Evolutionary conservation across 1,140 invertebrate species (phyloP).

Genomic region (Drosophila saltans): DNA sequence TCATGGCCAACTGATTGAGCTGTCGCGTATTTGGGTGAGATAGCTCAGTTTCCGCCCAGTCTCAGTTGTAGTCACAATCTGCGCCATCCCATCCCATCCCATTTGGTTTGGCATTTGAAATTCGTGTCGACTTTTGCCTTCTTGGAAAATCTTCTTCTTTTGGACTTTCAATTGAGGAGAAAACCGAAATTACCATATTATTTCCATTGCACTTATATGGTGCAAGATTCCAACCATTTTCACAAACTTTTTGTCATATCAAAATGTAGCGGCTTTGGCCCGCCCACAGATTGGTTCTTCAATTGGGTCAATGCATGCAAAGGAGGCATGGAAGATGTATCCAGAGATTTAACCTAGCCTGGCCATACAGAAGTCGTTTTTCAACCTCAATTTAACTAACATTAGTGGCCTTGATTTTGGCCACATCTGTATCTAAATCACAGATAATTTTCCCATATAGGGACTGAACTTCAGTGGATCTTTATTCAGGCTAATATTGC

Average conservation of each 20-base stretch:
- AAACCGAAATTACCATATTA: slow-evolving; percentile 67
- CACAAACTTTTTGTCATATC: slow-evolving; percentile 70
- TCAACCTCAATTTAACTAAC: background rate
- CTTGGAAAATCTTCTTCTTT: slow-evolving; percentile 41
- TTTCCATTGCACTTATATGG: slow-evolving; percentile 57
- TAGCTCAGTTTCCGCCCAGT: slow-evolving; percentile 58
- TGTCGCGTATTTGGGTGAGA: slow-evolving; percentile 77
- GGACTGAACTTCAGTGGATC: no score
- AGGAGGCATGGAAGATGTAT: background rate
- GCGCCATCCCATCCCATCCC: background rate
- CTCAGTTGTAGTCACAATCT: background rate
- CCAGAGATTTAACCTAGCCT: no score
- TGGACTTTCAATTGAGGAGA: slow-evolving; percentile 33
- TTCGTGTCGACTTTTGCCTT: slow-evolving; percentile 52
- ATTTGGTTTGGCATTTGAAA: slow-evolving; percentile 41
- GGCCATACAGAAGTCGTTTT: background rate
- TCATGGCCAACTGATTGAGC: slow-evolving; percentile 79
- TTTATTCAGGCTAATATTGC: background rate
- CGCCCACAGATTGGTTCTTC: slow-evolving; percentile 13
- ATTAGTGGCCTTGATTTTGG: slow-evolving; percentile 10
- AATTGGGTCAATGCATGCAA: slow-evolving; percentile 1
- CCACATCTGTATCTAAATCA: background rate
- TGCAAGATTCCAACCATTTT: slow-evolving; percentile 51
- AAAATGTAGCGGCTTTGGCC: slow-evolving; percentile 22
- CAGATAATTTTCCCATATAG: background rate